Conservation (phyloP, 2,797 vertebrate species). For the Molossus molossus region DNA sequence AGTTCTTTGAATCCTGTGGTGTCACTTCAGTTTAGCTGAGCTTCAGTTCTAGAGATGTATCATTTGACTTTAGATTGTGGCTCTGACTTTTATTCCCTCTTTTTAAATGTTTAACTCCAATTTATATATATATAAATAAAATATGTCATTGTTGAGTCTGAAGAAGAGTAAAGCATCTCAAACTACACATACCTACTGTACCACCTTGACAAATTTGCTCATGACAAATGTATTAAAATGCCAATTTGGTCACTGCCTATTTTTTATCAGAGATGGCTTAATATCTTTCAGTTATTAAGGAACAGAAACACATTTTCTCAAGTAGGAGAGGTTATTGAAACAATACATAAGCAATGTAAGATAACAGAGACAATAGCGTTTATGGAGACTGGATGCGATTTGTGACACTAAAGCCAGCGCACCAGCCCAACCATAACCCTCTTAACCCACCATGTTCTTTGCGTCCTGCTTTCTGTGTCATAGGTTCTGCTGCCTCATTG, state of each 20-base stretch:
- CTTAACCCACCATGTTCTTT: fast-evolving
- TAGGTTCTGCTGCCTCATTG: neutral
- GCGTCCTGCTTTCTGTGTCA: neutral
- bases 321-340: neutral
- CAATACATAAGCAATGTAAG: neutral
- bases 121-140: neutral
- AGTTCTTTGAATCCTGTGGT: fast-evolving
- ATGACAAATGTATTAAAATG: conserved; percentile 15
- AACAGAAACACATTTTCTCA: conserved; percentile 44
- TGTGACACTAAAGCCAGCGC: neutral
- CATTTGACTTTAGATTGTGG: neutral
- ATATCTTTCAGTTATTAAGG: conserved; percentile 36
- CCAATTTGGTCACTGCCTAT: neutral
- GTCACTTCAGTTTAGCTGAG: neutral
- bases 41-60: neutral
- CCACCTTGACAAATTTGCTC: neutral
- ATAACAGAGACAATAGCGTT: neutral
- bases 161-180: neutral
- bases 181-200: neutral
- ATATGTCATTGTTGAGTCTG: neutral
- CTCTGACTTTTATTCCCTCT: neutral
- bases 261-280: conserved; percentile 23
- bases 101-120: neutral
- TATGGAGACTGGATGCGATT: neutral
- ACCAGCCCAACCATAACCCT: fast-evolving